These are phyloP conservation scores for Spinibarbus caldwelli DNA, from an alignment of 2,797 vertebrate genomes.

Conservation along the genomic window DNA sequence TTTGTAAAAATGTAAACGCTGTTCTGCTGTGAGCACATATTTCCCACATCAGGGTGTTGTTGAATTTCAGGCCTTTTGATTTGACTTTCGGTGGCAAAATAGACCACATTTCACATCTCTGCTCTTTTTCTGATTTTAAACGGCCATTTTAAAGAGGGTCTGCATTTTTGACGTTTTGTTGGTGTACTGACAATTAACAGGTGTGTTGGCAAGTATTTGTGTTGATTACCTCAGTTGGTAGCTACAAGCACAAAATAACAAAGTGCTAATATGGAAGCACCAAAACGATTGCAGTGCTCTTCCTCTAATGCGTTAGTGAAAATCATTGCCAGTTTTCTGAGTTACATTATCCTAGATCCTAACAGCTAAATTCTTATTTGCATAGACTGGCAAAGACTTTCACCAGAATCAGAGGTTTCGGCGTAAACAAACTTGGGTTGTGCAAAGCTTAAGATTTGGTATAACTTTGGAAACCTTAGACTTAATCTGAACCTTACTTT, in stretches of 20 bases:
- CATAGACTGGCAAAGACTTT: background rate
- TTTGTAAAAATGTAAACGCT: constrained; percentile 32
- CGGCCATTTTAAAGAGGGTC: constrained; percentile 45
- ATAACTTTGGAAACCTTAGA: background rate
- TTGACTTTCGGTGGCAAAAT: constrained; percentile 73
- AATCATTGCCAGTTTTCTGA: background rate
- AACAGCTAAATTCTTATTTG: background rate
- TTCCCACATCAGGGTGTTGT: constrained; percentile 61
- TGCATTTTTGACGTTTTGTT: constrained; percentile 24
- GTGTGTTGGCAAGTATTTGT: constrained; percentile 16
- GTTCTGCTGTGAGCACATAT: constrained; percentile 55
- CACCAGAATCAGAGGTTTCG: background rate
- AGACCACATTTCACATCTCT: constrained; percentile 70
- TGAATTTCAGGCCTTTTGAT: constrained; percentile 73
- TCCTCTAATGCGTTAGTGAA: background rate
- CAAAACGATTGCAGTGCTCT: background rate
- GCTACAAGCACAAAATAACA: background rate
- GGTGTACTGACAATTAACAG: constrained; percentile 5
- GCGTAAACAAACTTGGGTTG: background rate
- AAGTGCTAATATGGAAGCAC: background rate
- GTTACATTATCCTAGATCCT: background rate
- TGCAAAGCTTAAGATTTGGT: background rate
- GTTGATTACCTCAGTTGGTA: constrained; percentile 16
- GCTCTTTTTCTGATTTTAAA: constrained; percentile 64
- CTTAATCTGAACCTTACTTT: background rate